These are phyloP conservation scores for Leptoclinus maculatus DNA, from an alignment of 2,797 vertebrate genomes.

Conservation along the genomic window DNA sequence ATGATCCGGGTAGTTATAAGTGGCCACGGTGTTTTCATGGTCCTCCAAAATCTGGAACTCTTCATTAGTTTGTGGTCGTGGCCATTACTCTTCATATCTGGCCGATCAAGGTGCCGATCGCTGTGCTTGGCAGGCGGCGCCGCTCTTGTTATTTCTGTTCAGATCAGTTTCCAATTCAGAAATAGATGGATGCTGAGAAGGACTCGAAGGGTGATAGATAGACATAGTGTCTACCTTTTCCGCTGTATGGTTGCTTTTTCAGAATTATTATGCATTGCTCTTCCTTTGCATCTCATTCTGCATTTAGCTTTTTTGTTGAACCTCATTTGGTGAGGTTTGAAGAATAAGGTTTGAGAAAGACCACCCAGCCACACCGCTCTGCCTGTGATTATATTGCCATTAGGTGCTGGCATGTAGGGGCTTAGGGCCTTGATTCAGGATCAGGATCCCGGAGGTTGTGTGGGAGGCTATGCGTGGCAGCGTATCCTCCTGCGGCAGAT, in stretches of 20 bases:
- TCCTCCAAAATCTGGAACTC: conserved; percentile 57
- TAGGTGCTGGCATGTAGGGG: conserved; percentile 48
- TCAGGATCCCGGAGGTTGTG: conserved; percentile 49
- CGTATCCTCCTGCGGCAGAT: conserved; percentile 43
- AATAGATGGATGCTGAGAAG: conserved; percentile 27
- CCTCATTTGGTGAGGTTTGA: conserved; percentile 37
- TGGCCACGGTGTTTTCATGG: conserved; percentile 60
- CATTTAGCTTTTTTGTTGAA: conserved; percentile 13
- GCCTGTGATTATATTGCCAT: conserved; percentile 65
- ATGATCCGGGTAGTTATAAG: conserved; percentile 57
- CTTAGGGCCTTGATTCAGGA: conserved; percentile 38
- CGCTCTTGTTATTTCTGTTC: conserved; percentile 50
- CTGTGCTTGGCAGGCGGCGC: conserved; percentile 34
- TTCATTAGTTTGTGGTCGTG: conserved; percentile 57
- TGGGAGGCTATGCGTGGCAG: conserved; percentile 38
- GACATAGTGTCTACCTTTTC: conserved; percentile 14
- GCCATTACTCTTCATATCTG: conserved; percentile 58
- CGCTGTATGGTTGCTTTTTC: conserved; percentile 10
- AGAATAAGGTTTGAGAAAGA: conserved; percentile 54
- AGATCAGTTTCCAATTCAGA: conserved; percentile 42
- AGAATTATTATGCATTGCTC: conserved; percentile 3
- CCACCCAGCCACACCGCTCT: conserved; percentile 64
- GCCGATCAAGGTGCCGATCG: conserved; percentile 51
- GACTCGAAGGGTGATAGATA: conserved; percentile 34
- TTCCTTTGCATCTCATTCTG: conserved; percentile 24